These are phyloP conservation scores for Rhynchotus rufescens DNA, from an alignment of 2,797 vertebrate genomes.

Conservation along the genomic window DNA sequence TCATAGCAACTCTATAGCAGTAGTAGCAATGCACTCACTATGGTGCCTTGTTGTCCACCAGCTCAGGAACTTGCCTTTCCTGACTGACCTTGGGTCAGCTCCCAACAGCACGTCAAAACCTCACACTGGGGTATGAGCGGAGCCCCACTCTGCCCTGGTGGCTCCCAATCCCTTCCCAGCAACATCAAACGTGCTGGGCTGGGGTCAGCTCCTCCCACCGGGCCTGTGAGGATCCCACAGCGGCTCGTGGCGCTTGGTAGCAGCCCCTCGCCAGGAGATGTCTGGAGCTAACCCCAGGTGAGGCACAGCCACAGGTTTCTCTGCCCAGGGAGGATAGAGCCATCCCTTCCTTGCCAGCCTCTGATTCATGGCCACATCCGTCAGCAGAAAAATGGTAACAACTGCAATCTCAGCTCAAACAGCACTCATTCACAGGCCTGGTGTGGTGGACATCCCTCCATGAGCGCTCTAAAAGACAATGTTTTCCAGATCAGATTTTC, in stretches of 20 bases:
- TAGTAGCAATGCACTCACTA: neutral
- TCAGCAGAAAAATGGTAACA: slow-evolving; percentile 23
- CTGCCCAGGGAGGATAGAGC: slow-evolving; percentile 1
- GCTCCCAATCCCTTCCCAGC: neutral
- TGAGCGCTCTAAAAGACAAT: neutral
- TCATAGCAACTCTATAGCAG: no score
- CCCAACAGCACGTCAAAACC: neutral
- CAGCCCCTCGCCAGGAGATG: neutral
- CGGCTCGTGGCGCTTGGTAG: neutral
- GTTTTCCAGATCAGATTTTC: neutral
- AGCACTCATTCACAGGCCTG: neutral
- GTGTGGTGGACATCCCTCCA: neutral
- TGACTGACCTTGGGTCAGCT: neutral
- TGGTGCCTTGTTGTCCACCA: neutral
- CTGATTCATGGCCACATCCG: slow-evolving; percentile 49
- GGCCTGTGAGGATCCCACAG: fast-evolving
- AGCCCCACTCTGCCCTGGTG: no score
- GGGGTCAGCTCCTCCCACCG: neutral
- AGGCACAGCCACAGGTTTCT: neutral
- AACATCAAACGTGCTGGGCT: neutral
- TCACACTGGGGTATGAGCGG: neutral
- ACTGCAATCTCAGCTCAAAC: neutral
- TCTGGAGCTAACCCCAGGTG: fast-evolving
- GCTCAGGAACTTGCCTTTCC: neutral
- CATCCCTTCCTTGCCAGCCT: slow-evolving; percentile 8